These are phyloP conservation scores for Antheraea mylitta DNA, from an alignment of 1,140 invertebrate species.

Conservation along the genomic window DNA sequence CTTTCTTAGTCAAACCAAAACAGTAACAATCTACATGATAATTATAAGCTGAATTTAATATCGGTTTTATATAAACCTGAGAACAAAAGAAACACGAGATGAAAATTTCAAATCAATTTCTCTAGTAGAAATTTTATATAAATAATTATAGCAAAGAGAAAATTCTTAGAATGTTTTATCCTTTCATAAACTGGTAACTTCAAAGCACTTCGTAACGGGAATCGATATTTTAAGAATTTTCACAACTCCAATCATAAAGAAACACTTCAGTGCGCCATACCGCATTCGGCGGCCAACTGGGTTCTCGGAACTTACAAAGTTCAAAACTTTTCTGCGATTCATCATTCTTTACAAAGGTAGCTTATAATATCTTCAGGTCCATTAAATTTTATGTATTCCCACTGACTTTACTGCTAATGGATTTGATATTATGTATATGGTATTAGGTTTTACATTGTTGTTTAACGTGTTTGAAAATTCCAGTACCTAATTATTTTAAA, in stretches of 20 bases:
- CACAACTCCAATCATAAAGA: conserved; percentile 57
- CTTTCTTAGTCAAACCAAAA: too few relatives aligned
- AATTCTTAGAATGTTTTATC: conserved; percentile 15
- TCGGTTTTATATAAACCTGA: neutral
- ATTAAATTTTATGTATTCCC: conserved; percentile 52
- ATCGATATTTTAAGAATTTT: conserved; percentile 61
- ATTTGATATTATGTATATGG: neutral
- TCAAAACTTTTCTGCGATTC: conserved; percentile 49
- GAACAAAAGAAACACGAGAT: neutral
- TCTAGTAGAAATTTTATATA: neutral
- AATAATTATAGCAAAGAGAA: neutral
- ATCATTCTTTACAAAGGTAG: conserved; percentile 47
- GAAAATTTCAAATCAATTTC: conserved; percentile 5
- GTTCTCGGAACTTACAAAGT: conserved; percentile 49
- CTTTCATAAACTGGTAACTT: conserved; percentile 26
- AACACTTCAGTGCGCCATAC: conserved; percentile 57
- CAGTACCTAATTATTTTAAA: too few relatives aligned
- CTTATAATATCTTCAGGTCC: conserved; percentile 53
- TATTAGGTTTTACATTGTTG: neutral
- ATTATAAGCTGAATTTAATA: neutral
- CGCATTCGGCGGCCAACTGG: conserved; percentile 25
- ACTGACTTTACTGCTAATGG: neutral
- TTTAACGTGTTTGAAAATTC: neutral
- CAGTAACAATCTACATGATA: neutral
- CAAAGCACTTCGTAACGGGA: conserved; percentile 32